Evolutionary conservation across 2,113 vertebrate species (phyloP).

Genomic region (Anguilla japonica): DNA sequence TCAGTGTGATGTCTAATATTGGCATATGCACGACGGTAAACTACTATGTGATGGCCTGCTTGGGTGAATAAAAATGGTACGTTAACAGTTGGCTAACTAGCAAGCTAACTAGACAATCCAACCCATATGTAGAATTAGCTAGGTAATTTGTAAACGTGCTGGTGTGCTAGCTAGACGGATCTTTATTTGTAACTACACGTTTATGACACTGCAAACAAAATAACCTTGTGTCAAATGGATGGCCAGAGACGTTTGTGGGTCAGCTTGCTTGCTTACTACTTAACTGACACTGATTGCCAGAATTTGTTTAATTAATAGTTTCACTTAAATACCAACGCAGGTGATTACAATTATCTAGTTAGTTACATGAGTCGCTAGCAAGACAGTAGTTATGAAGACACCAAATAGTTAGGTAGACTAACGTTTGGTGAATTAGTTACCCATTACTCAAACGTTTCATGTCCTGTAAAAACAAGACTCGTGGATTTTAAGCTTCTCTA

Average conservation of each 20-base stretch:
- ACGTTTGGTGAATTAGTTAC: neutral
- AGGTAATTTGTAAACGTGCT: neutral
- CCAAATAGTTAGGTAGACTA: neutral
- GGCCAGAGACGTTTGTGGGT: neutral
- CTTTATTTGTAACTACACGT: no score
- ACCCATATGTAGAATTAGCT: neutral
- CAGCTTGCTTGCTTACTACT: neutral
- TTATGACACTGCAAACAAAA: neutral
- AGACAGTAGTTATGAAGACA: neutral
- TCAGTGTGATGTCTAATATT: neutral
- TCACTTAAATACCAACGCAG: no score
- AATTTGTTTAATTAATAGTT: no score
- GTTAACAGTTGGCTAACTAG: neutral
- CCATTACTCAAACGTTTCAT: neutral
- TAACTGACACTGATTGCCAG: no score
- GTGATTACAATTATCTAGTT: no score
- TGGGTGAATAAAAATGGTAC: neutral
- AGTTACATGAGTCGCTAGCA: no score
- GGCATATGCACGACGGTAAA: neutral
- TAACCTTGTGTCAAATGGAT: slow-evolving; percentile 4
- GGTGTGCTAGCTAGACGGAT: no score
- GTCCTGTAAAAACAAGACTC: neutral
- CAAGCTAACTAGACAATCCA: neutral
- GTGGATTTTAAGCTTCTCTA: neutral
- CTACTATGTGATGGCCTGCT: neutral